phyloP scores from a whole-genome alignment of 2,888 invertebrate species.

The Pyrgus malvae region DNA sequence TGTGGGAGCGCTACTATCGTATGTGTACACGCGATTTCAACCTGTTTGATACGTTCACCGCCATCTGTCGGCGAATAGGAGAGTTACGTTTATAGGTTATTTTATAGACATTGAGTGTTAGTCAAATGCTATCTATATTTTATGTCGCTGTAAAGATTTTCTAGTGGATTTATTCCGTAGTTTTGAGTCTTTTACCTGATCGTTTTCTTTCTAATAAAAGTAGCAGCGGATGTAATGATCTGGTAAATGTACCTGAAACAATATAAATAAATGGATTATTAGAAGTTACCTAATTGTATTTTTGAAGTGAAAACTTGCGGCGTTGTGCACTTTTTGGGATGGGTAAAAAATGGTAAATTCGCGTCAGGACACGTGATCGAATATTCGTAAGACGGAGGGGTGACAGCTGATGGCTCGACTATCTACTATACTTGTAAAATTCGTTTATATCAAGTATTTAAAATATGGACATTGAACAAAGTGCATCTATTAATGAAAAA shows the following conservation, averaged over 20 bases:
- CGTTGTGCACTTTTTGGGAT: no score
- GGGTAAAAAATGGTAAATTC: no score
- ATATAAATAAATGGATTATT: slow-evolving; percentile 36
- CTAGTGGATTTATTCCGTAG: slow-evolving; percentile 25
- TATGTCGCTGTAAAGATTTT: slow-evolving; percentile 31
- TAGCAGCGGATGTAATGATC: neutral
- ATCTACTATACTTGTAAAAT: no score
- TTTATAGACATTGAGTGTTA: slow-evolving; percentile 28
- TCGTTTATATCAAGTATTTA: no score
- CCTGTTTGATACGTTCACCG: slow-evolving; percentile 40
- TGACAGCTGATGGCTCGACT: no score
- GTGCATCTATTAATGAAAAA: no score
- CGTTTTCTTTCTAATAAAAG: slow-evolving; percentile 1
- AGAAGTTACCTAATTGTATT: no score
- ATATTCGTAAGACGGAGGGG: no score
- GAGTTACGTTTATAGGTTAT: slow-evolving; percentile 35
- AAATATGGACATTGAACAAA: no score
- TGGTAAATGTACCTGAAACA: slow-evolving; percentile 52
- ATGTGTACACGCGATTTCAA: slow-evolving; percentile 43
- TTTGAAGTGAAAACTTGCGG: no score
- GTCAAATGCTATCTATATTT: slow-evolving; percentile 30
- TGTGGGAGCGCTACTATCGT: slow-evolving; percentile 51
- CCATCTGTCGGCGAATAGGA: slow-evolving; percentile 71
- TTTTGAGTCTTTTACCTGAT: slow-evolving; percentile 18
- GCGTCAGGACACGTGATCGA: no score